Evolutionary conservation across 1,140 invertebrate genomes (phyloP).

Genomic region (Aphaenogaster ashmeadi): DNA sequence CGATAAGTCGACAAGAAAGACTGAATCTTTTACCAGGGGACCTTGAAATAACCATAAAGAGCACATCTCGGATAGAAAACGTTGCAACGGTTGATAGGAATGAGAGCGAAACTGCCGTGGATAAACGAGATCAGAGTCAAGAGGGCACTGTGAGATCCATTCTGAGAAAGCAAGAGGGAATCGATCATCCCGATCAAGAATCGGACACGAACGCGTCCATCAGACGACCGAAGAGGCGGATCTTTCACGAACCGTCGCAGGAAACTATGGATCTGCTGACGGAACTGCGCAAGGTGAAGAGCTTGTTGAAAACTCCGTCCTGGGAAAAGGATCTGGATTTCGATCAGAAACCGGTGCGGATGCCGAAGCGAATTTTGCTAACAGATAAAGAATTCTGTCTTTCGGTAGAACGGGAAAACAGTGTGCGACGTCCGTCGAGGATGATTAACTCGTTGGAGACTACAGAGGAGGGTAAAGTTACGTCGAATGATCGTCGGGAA

Average conservation of each 20-base stretch:
- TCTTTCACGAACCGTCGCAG: slow-evolving; percentile 85
- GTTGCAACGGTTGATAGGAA: neutral
- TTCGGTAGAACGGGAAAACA: slow-evolving; percentile 84
- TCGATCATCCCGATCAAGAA: slow-evolving; percentile 83
- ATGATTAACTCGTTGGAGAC: slow-evolving; percentile 59
- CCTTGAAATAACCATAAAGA: neutral
- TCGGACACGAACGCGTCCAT: slow-evolving; percentile 76
- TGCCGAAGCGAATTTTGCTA: slow-evolving; percentile 83
- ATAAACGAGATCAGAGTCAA: slow-evolving; percentile 53
- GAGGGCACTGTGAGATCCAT: slow-evolving; percentile 80
- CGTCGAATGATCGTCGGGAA: neutral
- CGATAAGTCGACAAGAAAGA: slow-evolving; percentile 62
- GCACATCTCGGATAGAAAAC: neutral
- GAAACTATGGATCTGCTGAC: slow-evolving; percentile 85
- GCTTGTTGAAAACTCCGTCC: slow-evolving; percentile 82
- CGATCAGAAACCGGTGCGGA: slow-evolving; percentile 72
- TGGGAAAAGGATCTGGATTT: slow-evolving; percentile 79
- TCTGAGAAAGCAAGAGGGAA: slow-evolving; percentile 81
- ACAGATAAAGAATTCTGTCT: slow-evolving; percentile 86
- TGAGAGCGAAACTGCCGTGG: neutral
- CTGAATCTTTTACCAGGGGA: slow-evolving; percentile 18
- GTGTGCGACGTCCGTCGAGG: slow-evolving; percentile 74
- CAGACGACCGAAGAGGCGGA: slow-evolving; percentile 74
- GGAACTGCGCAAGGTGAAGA: slow-evolving; percentile 84
- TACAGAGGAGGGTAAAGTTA: slow-evolving; percentile 46